Conservation (phyloP, 2,113 vertebrate genomes). For the Cichladusa arquata region DNA sequence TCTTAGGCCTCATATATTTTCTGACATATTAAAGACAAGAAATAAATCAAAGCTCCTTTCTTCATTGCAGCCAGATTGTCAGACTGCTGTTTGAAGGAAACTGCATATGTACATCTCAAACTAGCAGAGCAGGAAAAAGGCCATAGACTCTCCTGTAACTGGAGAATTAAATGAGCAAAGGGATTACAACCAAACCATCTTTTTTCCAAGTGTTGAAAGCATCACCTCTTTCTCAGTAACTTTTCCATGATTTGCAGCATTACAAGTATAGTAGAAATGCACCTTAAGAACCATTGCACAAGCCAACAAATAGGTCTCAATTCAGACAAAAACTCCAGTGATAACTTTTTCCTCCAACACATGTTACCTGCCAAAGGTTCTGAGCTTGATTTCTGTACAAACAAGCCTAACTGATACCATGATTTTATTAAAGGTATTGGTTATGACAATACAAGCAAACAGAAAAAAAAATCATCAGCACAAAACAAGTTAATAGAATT, state of each 20-base stretch:
- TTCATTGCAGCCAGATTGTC: not conserved
- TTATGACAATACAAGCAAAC: rapidly evolving
- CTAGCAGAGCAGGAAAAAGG: not conserved
- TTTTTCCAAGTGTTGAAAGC: not conserved
- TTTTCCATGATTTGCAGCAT: not conserved
- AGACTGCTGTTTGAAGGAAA: not conserved
- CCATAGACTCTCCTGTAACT: not conserved
- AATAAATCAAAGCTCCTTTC: not conserved
- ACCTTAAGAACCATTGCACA: not conserved
- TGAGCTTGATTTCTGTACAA: not conserved
- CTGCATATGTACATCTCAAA: not conserved
- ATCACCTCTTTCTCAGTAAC: not conserved
- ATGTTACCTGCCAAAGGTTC: not conserved
- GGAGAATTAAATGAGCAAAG: not conserved
- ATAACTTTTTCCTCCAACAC: not conserved
- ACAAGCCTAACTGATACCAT: not conserved
- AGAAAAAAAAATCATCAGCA: not conserved
- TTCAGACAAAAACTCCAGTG: not conserved
- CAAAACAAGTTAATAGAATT: not conserved
- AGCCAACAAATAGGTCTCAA: not conserved
- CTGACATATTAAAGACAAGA: not conserved
- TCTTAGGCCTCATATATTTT: not conserved
- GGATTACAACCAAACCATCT: not conserved
- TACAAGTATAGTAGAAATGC: not conserved
- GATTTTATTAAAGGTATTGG: not conserved